Evolutionary conservation across 2,888 invertebrate species (phyloP).

Genomic region (Lasioglossum pauxillum): DNA sequence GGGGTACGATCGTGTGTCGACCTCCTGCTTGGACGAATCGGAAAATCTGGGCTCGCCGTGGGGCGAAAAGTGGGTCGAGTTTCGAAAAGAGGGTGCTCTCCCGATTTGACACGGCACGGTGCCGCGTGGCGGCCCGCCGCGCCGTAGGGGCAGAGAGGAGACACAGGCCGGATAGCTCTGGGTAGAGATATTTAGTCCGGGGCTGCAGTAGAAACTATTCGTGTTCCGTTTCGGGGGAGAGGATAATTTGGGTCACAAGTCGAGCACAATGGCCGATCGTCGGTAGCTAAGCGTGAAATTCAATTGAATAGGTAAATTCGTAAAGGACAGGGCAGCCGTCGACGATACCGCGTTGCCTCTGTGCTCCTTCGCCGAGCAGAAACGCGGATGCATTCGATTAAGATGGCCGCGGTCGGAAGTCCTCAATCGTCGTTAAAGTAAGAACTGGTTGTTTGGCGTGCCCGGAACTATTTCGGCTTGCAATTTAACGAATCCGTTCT

Average conservation of each 20-base stretch:
- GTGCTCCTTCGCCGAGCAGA: slow-evolving; percentile 26
- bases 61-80: slow-evolving; percentile 54
- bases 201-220: slow-evolving; percentile 65
- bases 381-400: slow-evolving; percentile 45
- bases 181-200: slow-evolving; percentile 60
- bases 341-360: slow-evolving; percentile 31
- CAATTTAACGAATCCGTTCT: not conserved
- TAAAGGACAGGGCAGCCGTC: slow-evolving; percentile 61
- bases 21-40: slow-evolving; percentile 36
- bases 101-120: slow-evolving; percentile 55
- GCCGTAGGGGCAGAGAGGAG: not conserved
- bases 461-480: not conserved
- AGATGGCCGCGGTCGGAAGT: slow-evolving; percentile 10
- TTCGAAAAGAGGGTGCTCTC: slow-evolving; percentile 50
- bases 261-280: slow-evolving; percentile 69
- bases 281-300: slow-evolving; percentile 70
- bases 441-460: not conserved
- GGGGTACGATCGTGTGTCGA: slow-evolving; percentile 26
- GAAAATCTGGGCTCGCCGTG: slow-evolving; percentile 22
- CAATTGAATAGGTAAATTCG: slow-evolving; percentile 71
- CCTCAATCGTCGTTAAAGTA: not conserved
- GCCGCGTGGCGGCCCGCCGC: too few species aligned
- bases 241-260: slow-evolving; percentile 72
- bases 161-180: not conserved
- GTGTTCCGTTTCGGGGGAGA: slow-evolving; percentile 53